Evolutionary conservation across 1,140 invertebrate species (phyloP).

Genomic region (Euwallacea fornicatus): DNA sequence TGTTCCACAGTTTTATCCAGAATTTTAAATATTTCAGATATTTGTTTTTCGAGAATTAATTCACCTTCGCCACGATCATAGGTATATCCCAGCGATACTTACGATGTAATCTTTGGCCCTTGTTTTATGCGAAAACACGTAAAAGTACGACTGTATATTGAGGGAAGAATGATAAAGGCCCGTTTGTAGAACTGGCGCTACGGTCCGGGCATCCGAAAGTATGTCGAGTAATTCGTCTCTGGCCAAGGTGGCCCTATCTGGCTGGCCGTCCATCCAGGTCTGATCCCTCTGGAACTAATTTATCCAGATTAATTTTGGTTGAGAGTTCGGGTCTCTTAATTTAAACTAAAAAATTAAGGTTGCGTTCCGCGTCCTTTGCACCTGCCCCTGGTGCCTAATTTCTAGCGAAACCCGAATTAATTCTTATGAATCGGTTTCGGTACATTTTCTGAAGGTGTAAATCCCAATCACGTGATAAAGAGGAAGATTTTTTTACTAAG

Average conservation of each 20-base stretch:
- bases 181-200: constrained; percentile 72
- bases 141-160: constrained; percentile 82
- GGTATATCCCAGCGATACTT: constrained; percentile 51
- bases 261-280: constrained; percentile 53
- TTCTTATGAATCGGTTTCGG: too few relatives aligned
- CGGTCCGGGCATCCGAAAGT: constrained; percentile 82
- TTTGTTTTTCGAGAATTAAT: too few relatives aligned
- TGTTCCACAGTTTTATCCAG: too few relatives aligned
- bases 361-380: constrained; percentile 9
- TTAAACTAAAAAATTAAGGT: constrained; percentile 23
- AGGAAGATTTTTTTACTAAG: too few relatives aligned
- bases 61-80: too few relatives aligned
- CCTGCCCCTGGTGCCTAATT: constrained; percentile 1
- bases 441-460: too few relatives aligned
- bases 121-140: constrained; percentile 84
- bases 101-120: constrained; percentile 71
- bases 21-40: too few relatives aligned
- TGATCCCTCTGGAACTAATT: constrained; percentile 35
- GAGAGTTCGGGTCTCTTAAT: constrained; percentile 16
- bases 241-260: constrained; percentile 45
- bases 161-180: constrained; percentile 72
- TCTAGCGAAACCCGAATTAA: background rate
- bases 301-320: constrained; percentile 12
- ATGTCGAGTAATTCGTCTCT: constrained; percentile 84
- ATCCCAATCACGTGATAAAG: too few relatives aligned